Evolutionary conservation across 2,113 vertebrate species (phyloP).

Genomic region (Columba janthina): DNA sequence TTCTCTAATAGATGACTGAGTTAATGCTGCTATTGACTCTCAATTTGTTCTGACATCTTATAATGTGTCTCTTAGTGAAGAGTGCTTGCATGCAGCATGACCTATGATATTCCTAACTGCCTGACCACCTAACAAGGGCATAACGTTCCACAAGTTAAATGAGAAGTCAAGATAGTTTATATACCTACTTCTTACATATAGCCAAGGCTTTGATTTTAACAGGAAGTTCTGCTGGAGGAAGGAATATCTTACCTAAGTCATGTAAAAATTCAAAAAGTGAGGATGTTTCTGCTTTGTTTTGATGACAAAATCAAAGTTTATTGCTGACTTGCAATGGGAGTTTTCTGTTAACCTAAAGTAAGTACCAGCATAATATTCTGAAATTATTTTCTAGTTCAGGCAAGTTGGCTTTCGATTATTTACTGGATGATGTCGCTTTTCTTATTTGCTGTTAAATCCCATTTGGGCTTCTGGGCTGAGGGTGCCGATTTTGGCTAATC

Average conservation of each 20-base stretch:
- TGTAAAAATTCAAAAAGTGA: not conserved
- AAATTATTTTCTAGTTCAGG: conserved; percentile 50
- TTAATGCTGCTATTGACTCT: not conserved
- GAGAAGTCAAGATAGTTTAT: not conserved
- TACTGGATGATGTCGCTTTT: not conserved
- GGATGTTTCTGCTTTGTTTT: conserved; percentile 13
- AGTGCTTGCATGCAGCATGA: not conserved
- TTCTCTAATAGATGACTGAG: not conserved
- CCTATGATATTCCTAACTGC: not conserved
- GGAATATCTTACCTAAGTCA: not conserved
- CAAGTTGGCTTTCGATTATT: conserved; percentile 44
- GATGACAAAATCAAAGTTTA: conserved; percentile 25
- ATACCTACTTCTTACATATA: not conserved
- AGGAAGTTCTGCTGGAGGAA: not conserved
- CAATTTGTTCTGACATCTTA: not conserved
- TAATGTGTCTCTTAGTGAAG: not conserved
- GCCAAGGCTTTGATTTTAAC: not conserved
- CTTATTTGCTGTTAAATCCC: conserved; percentile 53
- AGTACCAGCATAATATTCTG: conserved; percentile 14
- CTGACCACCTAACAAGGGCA: not conserved
- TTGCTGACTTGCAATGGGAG: not conserved
- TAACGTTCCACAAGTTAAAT: not conserved
- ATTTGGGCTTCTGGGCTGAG: conserved; percentile 39
- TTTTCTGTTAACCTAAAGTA: conserved; percentile 3
- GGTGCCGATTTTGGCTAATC: conserved; percentile 44